Conservation (phyloP, 2,888 invertebrate species). For the Drosophila macrospina region DNA sequence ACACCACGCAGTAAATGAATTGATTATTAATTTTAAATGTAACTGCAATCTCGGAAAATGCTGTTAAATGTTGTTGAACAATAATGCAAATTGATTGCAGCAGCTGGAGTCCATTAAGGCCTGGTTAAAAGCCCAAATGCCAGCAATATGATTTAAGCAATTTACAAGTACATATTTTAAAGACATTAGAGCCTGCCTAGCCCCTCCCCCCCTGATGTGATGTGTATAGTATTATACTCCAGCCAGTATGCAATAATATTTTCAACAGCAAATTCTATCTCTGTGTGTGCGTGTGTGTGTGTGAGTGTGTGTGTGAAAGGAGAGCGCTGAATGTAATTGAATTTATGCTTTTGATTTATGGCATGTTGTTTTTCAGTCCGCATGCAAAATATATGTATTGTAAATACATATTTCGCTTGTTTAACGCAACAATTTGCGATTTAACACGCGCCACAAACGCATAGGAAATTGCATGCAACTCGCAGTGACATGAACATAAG, state of each 20-base stretch:
- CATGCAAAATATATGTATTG: neutral
- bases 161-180: constrained; percentile 8
- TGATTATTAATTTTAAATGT: constrained; percentile 8
- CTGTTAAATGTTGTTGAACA: neutral
- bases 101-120: neutral
- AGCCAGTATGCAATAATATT: constrained; percentile 27
- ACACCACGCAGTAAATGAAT: neutral
- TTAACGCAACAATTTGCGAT: constrained; percentile 60
- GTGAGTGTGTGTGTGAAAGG: neutral
- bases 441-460: constrained; percentile 49
- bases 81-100: constrained; percentile 1
- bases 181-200: neutral
- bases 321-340: constrained; percentile 40
- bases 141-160: neutral
- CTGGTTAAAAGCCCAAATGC: neutral
- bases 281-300: too few relatives aligned
- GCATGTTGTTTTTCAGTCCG: constrained; percentile 7
- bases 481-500: constrained; percentile 14
- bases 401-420: constrained; percentile 26
- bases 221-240: neutral
- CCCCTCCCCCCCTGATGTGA: too few relatives aligned
- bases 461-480: constrained; percentile 34
- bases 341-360: constrained; percentile 69
- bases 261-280: constrained; percentile 2
- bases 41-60: neutral